Conservation (phyloP, 64 coral and sea anemone species). For the Cladopsammia gracilis region DNA sequence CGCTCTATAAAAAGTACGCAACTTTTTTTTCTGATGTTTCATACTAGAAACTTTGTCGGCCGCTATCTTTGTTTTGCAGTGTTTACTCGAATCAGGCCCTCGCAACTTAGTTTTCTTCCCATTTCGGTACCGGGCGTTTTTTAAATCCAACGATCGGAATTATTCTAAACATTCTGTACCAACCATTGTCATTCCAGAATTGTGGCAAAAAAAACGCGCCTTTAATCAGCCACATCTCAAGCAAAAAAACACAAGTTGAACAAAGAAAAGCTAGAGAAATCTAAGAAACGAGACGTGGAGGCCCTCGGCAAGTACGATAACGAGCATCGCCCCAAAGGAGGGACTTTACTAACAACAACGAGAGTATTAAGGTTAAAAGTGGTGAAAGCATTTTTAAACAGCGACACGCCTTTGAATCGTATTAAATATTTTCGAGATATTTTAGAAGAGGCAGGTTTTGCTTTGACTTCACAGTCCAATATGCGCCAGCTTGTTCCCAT, state of each 20-base stretch:
- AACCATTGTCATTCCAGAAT: too few species aligned
- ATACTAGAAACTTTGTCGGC: not conserved
- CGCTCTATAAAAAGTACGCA: conserved; percentile 6
- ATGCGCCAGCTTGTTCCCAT: conserved; percentile 48
- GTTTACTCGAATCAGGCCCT: too few species aligned
- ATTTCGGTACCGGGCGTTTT: too few species aligned
- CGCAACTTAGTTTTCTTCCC: too few species aligned
- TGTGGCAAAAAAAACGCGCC: too few species aligned
- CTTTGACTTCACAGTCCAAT: conserved; percentile 38
- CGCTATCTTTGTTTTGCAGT: too few species aligned
- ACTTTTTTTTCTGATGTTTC: not conserved
- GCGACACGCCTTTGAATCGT: conserved; percentile 45
- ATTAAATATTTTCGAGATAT: conserved; percentile 53
- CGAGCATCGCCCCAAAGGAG: conserved; percentile 30
- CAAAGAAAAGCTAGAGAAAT: conserved; percentile 29
- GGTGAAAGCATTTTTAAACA: conserved; percentile 53
- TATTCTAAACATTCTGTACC: too few species aligned
- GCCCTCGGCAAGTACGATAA: conserved; percentile 31
- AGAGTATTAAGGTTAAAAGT: conserved; percentile 37
- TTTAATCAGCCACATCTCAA: conserved; percentile 21
- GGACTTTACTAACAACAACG: conserved; percentile 19
- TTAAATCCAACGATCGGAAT: too few species aligned
- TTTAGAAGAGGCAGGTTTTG: conserved; percentile 41
- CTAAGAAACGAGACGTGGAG: conserved; percentile 3
- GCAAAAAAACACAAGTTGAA: not conserved